Evolutionary conservation across 2,113 vertebrate species (phyloP), one percentile per base, ranked within the genome.

Genomic region (Oreochromis aureus): DNA sequence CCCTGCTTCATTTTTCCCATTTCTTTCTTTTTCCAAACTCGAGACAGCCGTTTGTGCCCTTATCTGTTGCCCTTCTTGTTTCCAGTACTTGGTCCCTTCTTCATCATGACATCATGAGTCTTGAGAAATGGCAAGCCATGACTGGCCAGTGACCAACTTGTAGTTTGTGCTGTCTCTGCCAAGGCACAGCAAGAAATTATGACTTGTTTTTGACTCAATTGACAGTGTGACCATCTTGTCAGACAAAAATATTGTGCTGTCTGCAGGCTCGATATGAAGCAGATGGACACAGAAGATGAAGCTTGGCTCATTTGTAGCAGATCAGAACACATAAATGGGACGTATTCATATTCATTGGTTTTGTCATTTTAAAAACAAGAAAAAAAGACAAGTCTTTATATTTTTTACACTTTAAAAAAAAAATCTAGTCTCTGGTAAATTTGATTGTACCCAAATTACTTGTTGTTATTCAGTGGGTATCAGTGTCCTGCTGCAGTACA

Each of bases 1-100:
- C 24, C 27, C 27, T 18, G 16, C 1, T 51, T 51, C 16, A 76
- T 51, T 32, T 51, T 78, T 32, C 16, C 7, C 0, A 1, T 73
- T 27, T 73, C 39, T 71, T 41, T 73, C 39, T 73, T 73, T 46
- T 10, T 44, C 39, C 1, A 76, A 76, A 7, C 24, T 18, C 24
- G 4, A 76, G 4, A 30, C 41, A 48, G 22, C 24, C 10, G 10
- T 51, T 27, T 18, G 1, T 61, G 54, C 39, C 1, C 24, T 58
- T 81, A 16, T 81, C 54, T 27, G 53, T 81, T 81, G 19, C 10
- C 32, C 36, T 44, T 44, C 13, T 81, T 41, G 13, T 81, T 27
- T 41, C 80, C 16, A 19, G 24, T 58, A 46, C 15, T 59, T 46
- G 10, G 27, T 19, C 16, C 10, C 27, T 78, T 32, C 71, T 78